phyloP scores from a whole-genome alignment of 2,797 vertebrate species.

The Lateolabrax maculatus region DNA sequence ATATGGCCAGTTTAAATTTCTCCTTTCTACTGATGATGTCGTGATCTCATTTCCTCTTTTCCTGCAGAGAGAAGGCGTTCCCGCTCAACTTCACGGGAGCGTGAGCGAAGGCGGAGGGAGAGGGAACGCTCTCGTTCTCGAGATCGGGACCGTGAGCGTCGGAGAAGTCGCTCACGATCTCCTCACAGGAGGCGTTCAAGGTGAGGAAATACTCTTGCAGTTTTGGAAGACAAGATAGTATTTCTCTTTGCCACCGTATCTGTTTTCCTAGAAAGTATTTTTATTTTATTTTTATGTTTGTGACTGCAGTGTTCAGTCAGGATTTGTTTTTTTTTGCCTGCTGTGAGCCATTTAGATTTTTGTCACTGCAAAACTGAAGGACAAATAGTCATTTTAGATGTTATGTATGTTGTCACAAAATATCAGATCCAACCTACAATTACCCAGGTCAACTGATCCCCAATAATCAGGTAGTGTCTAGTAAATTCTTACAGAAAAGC shows the following conservation, averaged over 20 bases:
- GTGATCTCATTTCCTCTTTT: neutral
- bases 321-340: neutral
- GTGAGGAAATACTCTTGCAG: constrained; percentile 65
- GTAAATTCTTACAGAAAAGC: neutral
- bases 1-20: neutral
- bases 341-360: neutral
- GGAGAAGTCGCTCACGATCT: constrained; percentile 92
- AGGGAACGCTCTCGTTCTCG: constrained; percentile 91
- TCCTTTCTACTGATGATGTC: neutral
- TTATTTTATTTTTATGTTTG: too few species aligned
- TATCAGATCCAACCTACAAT: neutral
- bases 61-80: constrained; percentile 92
- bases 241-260: neutral
- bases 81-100: constrained; percentile 90
- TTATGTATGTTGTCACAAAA: neutral
- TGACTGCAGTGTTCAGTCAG: neutral
- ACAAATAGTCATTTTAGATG: neutral
- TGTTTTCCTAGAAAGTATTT: too few species aligned
- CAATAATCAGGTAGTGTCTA: neutral
- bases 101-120: constrained; percentile 90
- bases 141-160: constrained; percentile 88
- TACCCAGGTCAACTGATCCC: neutral
- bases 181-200: constrained; percentile 93
- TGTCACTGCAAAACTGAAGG: neutral
- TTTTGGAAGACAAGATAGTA: neutral